Base-by-base conservation (phyloP, 2,888 invertebrate species). In the Phoenoteleia sp. region DNA sequence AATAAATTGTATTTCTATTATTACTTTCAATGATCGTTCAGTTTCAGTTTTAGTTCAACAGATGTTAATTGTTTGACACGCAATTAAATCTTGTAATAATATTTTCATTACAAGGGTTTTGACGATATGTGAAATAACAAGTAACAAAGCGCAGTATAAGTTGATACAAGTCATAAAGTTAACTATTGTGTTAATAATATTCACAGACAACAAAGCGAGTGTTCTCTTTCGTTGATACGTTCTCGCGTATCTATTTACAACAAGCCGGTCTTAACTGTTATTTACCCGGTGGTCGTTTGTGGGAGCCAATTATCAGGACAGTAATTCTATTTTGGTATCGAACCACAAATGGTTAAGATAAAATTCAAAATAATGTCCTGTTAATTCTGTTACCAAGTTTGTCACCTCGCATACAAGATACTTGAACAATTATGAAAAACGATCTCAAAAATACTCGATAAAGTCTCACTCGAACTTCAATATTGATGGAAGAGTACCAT, bases 301-400 rank as follows among this genome's bases (percentile, higher is more conserved):
- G 52, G 62, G 19, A 17, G 33, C 47, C 62, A 74, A 74, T 64
- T 49, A 62, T 25, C 60, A 52, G 47, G 19, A 54, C 19, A 29
- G 62, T 39, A 74, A 47, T 52, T 39, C 52, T 52, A 64, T 39
- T 27, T 49, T 36, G 47, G 19, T 47, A 72, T 74, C 36, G 27
- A 62, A 19, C 74, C 62, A 17, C 54, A 74, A 74, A 74, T 36
- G 15, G 62, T 36, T 52, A 25, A 36, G 49, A 36, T 69, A 69
- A 69, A 52, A 54, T 33, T 52, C 52, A 36, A 67, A 67, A 36
- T 67, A 52, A 52, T 36, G 25, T 33, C 42, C 54, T 54, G 25
- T 54, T 54, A 39, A 69, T 69, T 49, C 36, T 15, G 36, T 7
- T 33, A 23, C 45, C 0, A 29, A 49, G 7, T 13, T 25, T 39